Evolutionary conservation across 2,113 vertebrate genomes (phyloP).

Genomic region (Synchiropus splendidus): DNA sequence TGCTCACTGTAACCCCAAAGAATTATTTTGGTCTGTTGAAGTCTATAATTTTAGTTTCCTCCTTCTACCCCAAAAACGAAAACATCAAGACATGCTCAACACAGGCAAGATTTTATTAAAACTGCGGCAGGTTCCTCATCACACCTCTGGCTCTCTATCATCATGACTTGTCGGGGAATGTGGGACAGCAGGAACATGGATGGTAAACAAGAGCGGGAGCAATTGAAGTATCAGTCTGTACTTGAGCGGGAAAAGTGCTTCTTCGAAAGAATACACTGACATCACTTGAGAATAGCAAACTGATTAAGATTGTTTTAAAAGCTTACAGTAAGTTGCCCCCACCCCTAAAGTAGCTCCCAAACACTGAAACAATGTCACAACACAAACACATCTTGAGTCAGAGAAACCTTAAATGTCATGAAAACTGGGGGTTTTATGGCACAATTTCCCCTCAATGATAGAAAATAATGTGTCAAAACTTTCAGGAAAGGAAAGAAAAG

Average conservation of each 20-base stretch:
- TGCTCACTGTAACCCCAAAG: too few species aligned
- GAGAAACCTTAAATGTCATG: slow-evolving; percentile 43
- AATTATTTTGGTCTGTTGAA: too few species aligned
- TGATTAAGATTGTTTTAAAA: slow-evolving; percentile 36
- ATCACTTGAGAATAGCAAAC: slow-evolving; percentile 51
- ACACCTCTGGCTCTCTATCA: slow-evolving; percentile 24
- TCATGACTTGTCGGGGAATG: slow-evolving; percentile 23
- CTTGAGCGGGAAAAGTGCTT: slow-evolving; percentile 39
- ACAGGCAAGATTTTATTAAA: slow-evolving; percentile 39
- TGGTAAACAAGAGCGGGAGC: slow-evolving; percentile 24
- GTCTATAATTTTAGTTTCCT: too few species aligned
- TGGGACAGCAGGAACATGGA: slow-evolving; percentile 32
- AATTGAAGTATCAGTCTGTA: slow-evolving; percentile 20
- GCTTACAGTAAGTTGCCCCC: slow-evolving; percentile 19
- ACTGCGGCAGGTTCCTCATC: slow-evolving; percentile 29
- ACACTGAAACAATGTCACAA: slow-evolving; percentile 35
- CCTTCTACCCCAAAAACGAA: too few species aligned
- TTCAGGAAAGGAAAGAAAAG: too few species aligned
- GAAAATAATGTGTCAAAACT: too few species aligned
- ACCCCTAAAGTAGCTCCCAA: slow-evolving; percentile 12
- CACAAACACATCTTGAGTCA: slow-evolving; percentile 47
- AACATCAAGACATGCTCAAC: slow-evolving; percentile 14
- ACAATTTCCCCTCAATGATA: slow-evolving; percentile 32
- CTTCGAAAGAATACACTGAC: slow-evolving; percentile 50
- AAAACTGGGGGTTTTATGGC: slow-evolving; percentile 45